A percentile compares a stretch with the other conserved stretches of the same genome.
Conservation (phyloP, 2,888 invertebrate genomes). For the Rhorus exstirpatorius region DNA sequence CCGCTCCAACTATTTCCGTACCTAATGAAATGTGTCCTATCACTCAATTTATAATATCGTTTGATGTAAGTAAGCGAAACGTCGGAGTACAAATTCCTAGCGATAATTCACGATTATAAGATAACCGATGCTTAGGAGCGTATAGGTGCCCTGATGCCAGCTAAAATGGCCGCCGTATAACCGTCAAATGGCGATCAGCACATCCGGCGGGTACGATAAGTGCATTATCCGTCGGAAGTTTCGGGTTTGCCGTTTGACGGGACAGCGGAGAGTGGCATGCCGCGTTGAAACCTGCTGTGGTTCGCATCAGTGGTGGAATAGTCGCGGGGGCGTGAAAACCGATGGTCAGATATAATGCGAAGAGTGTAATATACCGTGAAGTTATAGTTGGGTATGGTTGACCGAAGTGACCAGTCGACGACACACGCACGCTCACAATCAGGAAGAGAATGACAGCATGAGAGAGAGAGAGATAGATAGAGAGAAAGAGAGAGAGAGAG, state of each 20-base stretch:
- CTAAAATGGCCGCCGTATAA: neutral
- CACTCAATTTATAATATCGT: too few relatives aligned
- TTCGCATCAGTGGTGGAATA: conserved; percentile 13
- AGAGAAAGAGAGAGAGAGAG: neutral
- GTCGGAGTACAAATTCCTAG: too few relatives aligned
- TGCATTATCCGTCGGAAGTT: conserved; percentile 33
- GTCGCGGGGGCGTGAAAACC: conserved; percentile 51
- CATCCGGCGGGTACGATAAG: conserved; percentile 12
- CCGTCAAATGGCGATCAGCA: neutral
- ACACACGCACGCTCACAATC: conserved; percentile 10
- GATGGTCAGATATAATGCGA: conserved; percentile 56
- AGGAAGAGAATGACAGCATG: conserved; percentile 20
- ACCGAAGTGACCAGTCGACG: conserved; percentile 43
- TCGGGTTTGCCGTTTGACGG: conserved; percentile 23
- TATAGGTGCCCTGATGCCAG: neutral
- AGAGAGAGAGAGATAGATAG: neutral
- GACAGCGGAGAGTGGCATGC: conserved; percentile 32
- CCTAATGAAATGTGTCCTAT: too few relatives aligned
- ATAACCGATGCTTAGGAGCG: neutral
- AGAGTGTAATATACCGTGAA: conserved; percentile 62
- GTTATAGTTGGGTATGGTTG: conserved; percentile 46
- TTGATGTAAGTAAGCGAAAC: too few relatives aligned
- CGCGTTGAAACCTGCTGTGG: conserved; percentile 36
- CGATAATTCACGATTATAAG: too few relatives aligned
- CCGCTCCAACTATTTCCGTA: too few relatives aligned